Percentiles rank a stretch among this genome's conserved stretches.
Conservation (phyloP, 1,140 invertebrate species). For the Danaus plexippus region DNA sequence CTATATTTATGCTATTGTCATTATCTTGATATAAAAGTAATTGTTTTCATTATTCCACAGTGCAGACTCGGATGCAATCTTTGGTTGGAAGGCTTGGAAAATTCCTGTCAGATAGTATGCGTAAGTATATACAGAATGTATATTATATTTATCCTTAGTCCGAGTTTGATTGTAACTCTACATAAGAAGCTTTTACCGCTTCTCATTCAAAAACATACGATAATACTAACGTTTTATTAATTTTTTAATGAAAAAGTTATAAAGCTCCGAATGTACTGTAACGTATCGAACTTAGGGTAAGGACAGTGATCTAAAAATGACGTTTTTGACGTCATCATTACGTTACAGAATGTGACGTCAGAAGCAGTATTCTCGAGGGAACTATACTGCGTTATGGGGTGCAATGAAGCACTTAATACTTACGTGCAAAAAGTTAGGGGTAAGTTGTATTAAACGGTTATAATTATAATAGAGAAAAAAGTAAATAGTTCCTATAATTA, state of each 20-base stretch:
- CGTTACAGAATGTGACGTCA: slow-evolving; percentile 77
- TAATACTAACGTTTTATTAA: too few species aligned
- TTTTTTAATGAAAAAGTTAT: too few species aligned
- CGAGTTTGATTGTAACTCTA: too few species aligned
- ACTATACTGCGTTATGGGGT: slow-evolving; percentile 84
- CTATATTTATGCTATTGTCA: too few species aligned
- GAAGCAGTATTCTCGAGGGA: slow-evolving; percentile 78
- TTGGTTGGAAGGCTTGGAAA: slow-evolving; percentile 77
- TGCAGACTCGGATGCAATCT: slow-evolving; percentile 78
- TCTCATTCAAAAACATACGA: too few species aligned
- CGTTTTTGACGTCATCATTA: slow-evolving; percentile 6
- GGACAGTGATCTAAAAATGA: too few species aligned
- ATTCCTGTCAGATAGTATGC: slow-evolving; percentile 79
- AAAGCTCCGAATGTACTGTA: too few species aligned
- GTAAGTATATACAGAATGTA: slow-evolving; percentile 71
- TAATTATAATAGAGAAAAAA: background rate
- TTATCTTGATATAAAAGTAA: background rate
- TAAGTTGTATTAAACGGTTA: slow-evolving; percentile 38
- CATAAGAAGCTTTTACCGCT: too few species aligned
- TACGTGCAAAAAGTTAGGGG: slow-evolving; percentile 82
- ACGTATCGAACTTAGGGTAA: too few species aligned
- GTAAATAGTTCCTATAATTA: slow-evolving; percentile 1
- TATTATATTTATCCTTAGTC: background rate
- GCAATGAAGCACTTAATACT: slow-evolving; percentile 81
- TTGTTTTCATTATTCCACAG: slow-evolving; percentile 68